A percentile compares a stretch with the other conserved stretches of the same genome.
phyloP scores from a whole-genome alignment of 23 tunicate species.

The Phallusia fumigata region DNA sequence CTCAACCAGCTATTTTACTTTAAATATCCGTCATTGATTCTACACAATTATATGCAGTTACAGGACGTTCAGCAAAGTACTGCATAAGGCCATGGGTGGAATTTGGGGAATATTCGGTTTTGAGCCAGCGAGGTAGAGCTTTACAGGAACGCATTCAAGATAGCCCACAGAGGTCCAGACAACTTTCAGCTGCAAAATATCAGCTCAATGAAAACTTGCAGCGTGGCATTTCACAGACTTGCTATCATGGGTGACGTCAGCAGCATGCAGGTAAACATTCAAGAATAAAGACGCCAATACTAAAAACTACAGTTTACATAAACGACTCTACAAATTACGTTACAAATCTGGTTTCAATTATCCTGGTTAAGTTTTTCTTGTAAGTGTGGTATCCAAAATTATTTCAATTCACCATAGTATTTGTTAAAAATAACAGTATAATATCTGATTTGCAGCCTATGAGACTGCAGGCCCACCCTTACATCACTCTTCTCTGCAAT shows the following conservation, averaged over 20 bases:
- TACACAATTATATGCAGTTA: too few relatives aligned
- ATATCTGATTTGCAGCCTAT: constrained; percentile 50
- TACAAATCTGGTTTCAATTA: too few relatives aligned
- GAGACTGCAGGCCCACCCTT: constrained; percentile 59
- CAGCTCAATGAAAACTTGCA: constrained; percentile 13
- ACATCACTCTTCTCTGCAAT: constrained; percentile 58
- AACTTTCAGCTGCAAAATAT: constrained; percentile 49
- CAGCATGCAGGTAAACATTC: constrained; percentile 81
- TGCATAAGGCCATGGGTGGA: constrained; percentile 67
- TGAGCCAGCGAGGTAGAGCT: constrained; percentile 24
- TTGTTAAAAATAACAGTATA: too few relatives aligned
- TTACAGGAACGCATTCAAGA: constrained; percentile 41
- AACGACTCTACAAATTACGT: too few relatives aligned
- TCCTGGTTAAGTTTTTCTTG: too few relatives aligned
- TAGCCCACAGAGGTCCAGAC: constrained; percentile 68
- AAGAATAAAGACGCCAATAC: too few relatives aligned
- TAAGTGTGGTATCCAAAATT: too few relatives aligned
- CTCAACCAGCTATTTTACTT: too few relatives aligned
- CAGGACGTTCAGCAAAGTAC: too few relatives aligned
- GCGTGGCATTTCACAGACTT: constrained; percentile 64
- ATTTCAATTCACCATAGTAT: too few relatives aligned
- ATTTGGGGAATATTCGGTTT: constrained; percentile 81
- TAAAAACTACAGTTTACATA: too few relatives aligned
- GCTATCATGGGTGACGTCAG: constrained; percentile 37
- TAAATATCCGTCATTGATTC: too few relatives aligned